Evolutionary conservation across 2,797 vertebrate species (phyloP).

Genomic region (Dicrostonyx torquatus): DNA sequence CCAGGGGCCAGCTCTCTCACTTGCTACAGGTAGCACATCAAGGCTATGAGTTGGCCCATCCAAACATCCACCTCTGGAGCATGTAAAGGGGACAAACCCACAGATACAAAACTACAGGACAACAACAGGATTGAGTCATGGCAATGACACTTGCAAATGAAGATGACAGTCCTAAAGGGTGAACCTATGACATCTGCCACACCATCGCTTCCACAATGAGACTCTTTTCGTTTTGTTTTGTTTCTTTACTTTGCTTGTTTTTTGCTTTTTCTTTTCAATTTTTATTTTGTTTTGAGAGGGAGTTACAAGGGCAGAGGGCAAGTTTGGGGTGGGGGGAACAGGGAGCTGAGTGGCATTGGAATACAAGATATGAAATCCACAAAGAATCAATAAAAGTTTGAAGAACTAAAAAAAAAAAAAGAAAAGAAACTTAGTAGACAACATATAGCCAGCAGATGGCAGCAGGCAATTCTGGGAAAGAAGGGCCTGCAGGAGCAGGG

Average conservation of each 20-base stretch:
- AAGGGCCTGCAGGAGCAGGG: neutral
- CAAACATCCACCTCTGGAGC: no score
- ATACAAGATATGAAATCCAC: neutral
- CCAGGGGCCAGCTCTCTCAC: no score
- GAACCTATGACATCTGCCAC: neutral
- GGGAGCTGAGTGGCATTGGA: neutral
- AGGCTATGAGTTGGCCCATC: no score
- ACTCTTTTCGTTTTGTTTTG: neutral
- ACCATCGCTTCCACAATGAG: neutral
- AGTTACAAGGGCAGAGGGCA: neutral
- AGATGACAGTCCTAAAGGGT: neutral
- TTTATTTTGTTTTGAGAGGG: neutral
- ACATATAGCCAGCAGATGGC: constrained; percentile 70
- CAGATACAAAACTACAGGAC: neutral
- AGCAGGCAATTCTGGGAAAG: constrained; percentile 57
- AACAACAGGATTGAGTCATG: neutral
- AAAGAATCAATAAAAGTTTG: neutral
- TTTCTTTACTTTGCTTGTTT: neutral
- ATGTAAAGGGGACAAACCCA: neutral
- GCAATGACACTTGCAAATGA: neutral
- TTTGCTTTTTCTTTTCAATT: neutral
- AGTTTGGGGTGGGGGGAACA: neutral
- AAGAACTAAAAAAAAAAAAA: neutral
- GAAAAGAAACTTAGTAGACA: neutral
- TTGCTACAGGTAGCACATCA: no score